Evolutionary conservation across 2,113 vertebrate species (phyloP).

Genomic region (Neogobius melanostomus): DNA sequence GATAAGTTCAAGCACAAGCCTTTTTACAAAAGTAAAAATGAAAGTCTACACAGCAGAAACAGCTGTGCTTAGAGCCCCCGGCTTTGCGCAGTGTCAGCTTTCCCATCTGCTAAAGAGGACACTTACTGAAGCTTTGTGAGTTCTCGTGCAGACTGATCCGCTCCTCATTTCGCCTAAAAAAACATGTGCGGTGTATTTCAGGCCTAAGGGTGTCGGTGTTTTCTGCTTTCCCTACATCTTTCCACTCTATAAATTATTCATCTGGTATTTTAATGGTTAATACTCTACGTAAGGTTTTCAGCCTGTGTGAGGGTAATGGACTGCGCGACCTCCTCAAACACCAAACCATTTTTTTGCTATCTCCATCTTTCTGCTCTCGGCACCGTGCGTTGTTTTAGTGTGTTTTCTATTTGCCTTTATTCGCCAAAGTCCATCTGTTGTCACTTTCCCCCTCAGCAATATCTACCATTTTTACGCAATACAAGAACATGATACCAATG

Average conservation of each 20-base stretch:
- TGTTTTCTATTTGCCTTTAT: slow-evolving; percentile 17
- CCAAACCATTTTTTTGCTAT: slow-evolving; percentile 37
- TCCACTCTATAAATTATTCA: slow-evolving; percentile 62
- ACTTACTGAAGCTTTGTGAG: too few relatives aligned
- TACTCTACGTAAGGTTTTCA: slow-evolving; percentile 56
- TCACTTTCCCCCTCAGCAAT: slow-evolving; percentile 36
- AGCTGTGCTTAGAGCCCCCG: slow-evolving; percentile 25
- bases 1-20: too few relatives aligned
- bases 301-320: slow-evolving; percentile 56
- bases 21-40: not conserved
- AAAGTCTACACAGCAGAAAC: slow-evolving; percentile 17
- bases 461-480: too few relatives aligned
- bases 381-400: slow-evolving; percentile 14
- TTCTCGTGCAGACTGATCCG: too few relatives aligned
- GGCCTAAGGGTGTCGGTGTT: too few relatives aligned
- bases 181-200: too few relatives aligned
- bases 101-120: too few relatives aligned
- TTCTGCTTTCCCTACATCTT: slow-evolving; percentile 9
- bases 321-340: slow-evolving; percentile 26
- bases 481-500: not conserved
- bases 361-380: slow-evolving; percentile 26
- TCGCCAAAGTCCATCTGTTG: slow-evolving; percentile 30
- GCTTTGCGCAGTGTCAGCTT: too few relatives aligned
- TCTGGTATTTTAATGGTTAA: slow-evolving; percentile 56
- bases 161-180: too few relatives aligned